Conservation (phyloP, 2,888 invertebrate species). For the Acrobasis suavella region DNA sequence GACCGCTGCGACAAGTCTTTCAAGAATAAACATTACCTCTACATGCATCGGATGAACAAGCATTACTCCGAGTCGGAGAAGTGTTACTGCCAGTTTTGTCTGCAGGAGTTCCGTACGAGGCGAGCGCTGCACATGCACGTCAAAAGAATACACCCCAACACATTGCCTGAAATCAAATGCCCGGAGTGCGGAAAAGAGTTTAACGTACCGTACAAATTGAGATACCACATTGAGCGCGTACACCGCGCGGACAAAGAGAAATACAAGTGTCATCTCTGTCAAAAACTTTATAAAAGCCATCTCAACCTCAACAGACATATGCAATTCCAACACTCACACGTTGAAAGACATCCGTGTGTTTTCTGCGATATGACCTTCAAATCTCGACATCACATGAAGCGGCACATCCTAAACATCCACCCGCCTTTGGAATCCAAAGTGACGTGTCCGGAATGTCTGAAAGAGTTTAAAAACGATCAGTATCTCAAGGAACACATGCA, state of each 20-base stretch:
- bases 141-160: conserved; percentile 65
- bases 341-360: conserved; percentile 67
- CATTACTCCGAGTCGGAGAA: conserved; percentile 74
- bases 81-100: conserved; percentile 70
- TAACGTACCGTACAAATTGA: conserved; percentile 67
- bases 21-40: conserved; percentile 74
- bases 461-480: conserved; percentile 76
- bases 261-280: conserved; percentile 64
- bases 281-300: conserved; percentile 66
- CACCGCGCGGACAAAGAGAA: conserved; percentile 64
- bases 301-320: conserved; percentile 67
- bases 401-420: conserved; percentile 72
- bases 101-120: conserved; percentile 69
- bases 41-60: conserved; percentile 77
- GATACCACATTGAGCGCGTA: conserved; percentile 63
- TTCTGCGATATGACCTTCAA: conserved; percentile 76
- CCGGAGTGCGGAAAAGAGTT: conserved; percentile 69
- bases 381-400: conserved; percentile 72
- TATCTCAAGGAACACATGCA: conserved; percentile 76
- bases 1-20: conserved; percentile 72
- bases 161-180: conserved; percentile 70
- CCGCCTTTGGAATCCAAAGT: conserved; percentile 75
- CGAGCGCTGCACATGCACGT: conserved; percentile 72
- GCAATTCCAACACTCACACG: conserved; percentile 66
- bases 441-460: conserved; percentile 68